Base-by-base conservation (phyloP, 1,140 invertebrate species). In the Ladona fulva region DNA sequence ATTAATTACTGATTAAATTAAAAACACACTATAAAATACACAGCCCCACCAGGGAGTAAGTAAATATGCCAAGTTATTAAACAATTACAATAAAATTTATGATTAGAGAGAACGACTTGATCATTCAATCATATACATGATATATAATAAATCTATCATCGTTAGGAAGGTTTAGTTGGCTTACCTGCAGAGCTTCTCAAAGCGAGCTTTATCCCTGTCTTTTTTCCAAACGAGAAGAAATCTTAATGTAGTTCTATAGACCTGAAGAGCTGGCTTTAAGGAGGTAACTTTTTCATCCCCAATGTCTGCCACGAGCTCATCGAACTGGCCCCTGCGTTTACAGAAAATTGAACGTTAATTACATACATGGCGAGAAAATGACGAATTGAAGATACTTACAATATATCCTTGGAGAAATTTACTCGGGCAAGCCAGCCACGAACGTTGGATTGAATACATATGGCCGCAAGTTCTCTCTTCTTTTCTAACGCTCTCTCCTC, bases 401-500 rank as follows among this genome's bases (percentile, higher is more conserved):
- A 82, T 81, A 92, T 91, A 80, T 84, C 82, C 76, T 85, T 86
- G 22, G 87, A 82, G 80, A 90, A 89, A 81, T 85, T 87, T 74
- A 86, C 85, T 78, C 91, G 86, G 0, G 88, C 87, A n/a, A 93
- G 84, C 89, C 91, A 95, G 79, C 91, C 91, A 81, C 92, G 88
- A 37, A 94, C 84, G 77, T 87, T 84, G 6, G 92, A 88, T 83
- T 96, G 94, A 80, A 96, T 90, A 78, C 87, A 85, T 11, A 89
- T 87, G 76, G 90, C 90, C 19, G 93, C 93, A 78, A 87, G 85
- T 82, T 95, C 92, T 73, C 89, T 87, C 80, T 91, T 89, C 84
- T 94, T 93, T 82, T 95, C 95, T 75, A 92, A 86, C 1, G 93
- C 94, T 80, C 95, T 88, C 85, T 97, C 94, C 81, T 89, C 91